Evolutionary conservation across 2,113 vertebrate genomes (phyloP).

Genomic region (Epinephelus cyanopodus): DNA sequence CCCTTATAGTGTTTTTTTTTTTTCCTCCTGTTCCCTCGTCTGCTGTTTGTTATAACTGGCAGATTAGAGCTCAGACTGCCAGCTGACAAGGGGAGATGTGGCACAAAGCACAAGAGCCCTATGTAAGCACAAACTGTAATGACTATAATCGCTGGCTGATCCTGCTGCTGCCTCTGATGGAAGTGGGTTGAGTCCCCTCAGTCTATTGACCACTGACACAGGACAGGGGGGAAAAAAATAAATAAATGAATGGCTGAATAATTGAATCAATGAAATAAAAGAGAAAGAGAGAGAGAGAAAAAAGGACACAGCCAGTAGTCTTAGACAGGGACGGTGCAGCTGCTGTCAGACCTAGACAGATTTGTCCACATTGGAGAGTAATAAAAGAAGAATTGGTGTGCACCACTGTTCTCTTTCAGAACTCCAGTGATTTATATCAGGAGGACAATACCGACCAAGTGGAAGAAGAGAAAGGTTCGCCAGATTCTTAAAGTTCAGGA

Average conservation of each 20-base stretch:
- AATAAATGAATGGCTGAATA: slow-evolving; percentile 4
- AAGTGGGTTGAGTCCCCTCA: slow-evolving; percentile 43
- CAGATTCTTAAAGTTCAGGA: slow-evolving; percentile 37
- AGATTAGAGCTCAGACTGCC: slow-evolving; percentile 76
- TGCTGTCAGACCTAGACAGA: slow-evolving; percentile 32
- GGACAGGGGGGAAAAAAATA: not conserved
- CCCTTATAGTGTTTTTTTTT: not conserved
- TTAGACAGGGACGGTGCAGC: slow-evolving; percentile 17
- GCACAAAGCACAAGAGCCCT: slow-evolving; percentile 75
- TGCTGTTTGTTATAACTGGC: slow-evolving; percentile 74
- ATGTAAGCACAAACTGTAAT: slow-evolving; percentile 81
- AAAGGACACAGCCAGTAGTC: not conserved
- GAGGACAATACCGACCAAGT: slow-evolving; percentile 42
- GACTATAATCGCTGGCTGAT: slow-evolving; percentile 80
- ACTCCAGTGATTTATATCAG: slow-evolving; percentile 52
- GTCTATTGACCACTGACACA: slow-evolving; percentile 46
- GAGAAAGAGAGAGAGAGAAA: not conserved
- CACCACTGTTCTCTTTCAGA: slow-evolving; percentile 50
- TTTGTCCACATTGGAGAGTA: slow-evolving; percentile 42
- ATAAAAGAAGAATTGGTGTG: slow-evolving; percentile 53
- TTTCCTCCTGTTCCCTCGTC: slow-evolving; percentile 57
- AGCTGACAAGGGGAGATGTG: slow-evolving; percentile 75
- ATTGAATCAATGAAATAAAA: slow-evolving; percentile 17
- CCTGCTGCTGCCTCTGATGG: slow-evolving; percentile 67
- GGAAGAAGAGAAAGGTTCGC: slow-evolving; percentile 29